Base-by-base conservation (phyloP, 2,113 vertebrate species). In the Anguilla rostrata region DNA sequence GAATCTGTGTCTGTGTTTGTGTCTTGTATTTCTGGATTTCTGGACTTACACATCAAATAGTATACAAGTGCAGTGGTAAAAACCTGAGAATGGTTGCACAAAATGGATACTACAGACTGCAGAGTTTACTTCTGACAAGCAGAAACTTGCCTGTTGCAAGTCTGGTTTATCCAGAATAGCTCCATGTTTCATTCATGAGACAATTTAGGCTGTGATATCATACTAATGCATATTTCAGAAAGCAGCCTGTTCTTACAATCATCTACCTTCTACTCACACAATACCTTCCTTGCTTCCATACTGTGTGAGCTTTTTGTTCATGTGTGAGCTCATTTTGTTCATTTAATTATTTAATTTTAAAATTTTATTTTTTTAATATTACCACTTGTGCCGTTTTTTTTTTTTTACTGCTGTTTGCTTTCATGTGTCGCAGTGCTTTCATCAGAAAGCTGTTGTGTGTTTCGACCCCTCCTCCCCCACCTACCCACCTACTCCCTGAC, bases 261-360 rank as follows among this genome's bases (percentile, higher is more conserved):
- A 66, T 22, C 18, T n/a, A 82, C n/a, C 86, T 87, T 84, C 86
- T 87, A 81, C 29, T 87, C 86, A 80, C 86, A 84, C 86, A 87
- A 41, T 79, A 16, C 11, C 40, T 46, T 34, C 78, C 16, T 71
- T 66, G 86, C 83, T 46, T 66, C 56, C 80, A 60, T 84, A 84
- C 40, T n/a, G 34, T 57, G 46, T 78, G 46, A n/a, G 26, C 43
- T 46, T 53, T 56, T 34, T 34, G 34, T 34, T 34, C 34, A 34
- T 34, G 34, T 34, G 34, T 34, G 34, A 12, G 0, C 11, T 66
- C 11, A 39, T 82, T 56, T 75, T 78, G 6, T 75, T 75, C 11
- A 34, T 34, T 34, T 34, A 34, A 34, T 34, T 46, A 34, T 40
- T 81, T 20, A 75, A n/a, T 78, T 39, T 40, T 85, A 60, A 6